A percentile compares a stretch with the other conserved stretches of the same genome.
Conservation (phyloP, 2,797 vertebrate species). For the Corythornis leucogaster region DNA sequence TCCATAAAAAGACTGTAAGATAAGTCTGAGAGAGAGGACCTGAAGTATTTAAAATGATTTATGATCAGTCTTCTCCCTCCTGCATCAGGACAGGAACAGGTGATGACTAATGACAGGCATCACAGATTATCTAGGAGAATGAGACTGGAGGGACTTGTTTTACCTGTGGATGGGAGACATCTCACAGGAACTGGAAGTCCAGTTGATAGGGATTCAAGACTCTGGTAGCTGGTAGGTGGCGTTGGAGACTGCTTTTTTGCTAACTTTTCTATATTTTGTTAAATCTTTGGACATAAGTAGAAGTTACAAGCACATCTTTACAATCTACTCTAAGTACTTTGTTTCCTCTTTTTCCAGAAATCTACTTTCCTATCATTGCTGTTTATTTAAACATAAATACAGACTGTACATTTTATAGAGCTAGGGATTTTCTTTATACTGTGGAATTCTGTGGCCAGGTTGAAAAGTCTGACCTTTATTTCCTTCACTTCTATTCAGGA, state of each 20-base stretch:
- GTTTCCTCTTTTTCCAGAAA: neutral
- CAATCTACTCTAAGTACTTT: neutral
- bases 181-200: neutral
- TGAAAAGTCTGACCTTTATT: neutral
- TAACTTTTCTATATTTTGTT: neutral
- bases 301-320: neutral
- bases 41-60: neutral
- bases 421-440: neutral
- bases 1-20: neutral
- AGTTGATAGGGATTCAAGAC: neutral
- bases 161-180: neutral
- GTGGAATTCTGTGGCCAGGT: neutral
- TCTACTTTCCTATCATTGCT: neutral
- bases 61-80: fast-evolving
- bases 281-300: neutral
- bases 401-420: neutral
- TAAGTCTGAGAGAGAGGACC: neutral
- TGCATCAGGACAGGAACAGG: neutral
- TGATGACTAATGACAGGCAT: neutral
- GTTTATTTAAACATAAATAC: neutral
- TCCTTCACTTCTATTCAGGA: neutral
- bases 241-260: neutral
- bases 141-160: neutral
- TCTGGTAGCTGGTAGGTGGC: neutral
- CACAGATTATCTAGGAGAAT: neutral